A percentile compares a stretch with the other conserved stretches of the same genome.
These are phyloP conservation scores for Yponomeuta malinellus DNA, from an alignment of 2,888 invertebrate species.

Conservation along the genomic window DNA sequence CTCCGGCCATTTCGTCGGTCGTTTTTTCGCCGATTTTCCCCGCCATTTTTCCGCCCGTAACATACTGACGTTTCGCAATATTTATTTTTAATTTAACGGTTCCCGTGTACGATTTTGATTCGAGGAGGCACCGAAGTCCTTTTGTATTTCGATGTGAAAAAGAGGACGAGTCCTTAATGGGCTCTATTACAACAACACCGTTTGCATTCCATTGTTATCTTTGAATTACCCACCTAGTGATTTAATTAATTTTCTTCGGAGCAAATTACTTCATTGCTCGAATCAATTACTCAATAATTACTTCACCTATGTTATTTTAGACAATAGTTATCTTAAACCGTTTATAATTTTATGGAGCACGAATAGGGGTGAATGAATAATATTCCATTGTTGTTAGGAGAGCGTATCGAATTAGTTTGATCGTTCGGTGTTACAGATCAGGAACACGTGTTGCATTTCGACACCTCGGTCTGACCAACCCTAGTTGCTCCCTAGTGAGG, in stretches of 20 bases:
- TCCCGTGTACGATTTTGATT: slow-evolving; percentile 65
- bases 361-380: slow-evolving; percentile 3
- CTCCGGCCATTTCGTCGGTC: slow-evolving; percentile 1
- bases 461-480: slow-evolving; percentile 51
- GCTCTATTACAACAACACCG: slow-evolving; percentile 2
- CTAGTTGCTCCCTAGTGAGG: slow-evolving; percentile 18
- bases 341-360: neutral
- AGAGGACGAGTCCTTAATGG: slow-evolving; percentile 11
- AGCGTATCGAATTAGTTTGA: slow-evolving; percentile 60
- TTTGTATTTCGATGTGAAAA: slow-evolving; percentile 37
- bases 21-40: slow-evolving; percentile 35
- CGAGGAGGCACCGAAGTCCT: slow-evolving; percentile 48
- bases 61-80: slow-evolving; percentile 74
- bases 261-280: slow-evolving; percentile 1
- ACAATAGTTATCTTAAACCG: neutral
- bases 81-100: slow-evolving; percentile 75
- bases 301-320: neutral
- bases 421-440: slow-evolving; percentile 43
- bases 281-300: slow-evolving; percentile 3
- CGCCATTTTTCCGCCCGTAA: slow-evolving; percentile 57
- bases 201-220: slow-evolving; percentile 8
- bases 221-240: slow-evolving; percentile 8
- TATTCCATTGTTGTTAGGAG: slow-evolving; percentile 16
- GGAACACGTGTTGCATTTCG: slow-evolving; percentile 60
- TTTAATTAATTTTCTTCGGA: slow-evolving; percentile 10